Evolutionary conservation across 2,113 vertebrate species (phyloP), one percentile per base, ranked within the genome.

Genomic region (Marmota flaviventris): DNA sequence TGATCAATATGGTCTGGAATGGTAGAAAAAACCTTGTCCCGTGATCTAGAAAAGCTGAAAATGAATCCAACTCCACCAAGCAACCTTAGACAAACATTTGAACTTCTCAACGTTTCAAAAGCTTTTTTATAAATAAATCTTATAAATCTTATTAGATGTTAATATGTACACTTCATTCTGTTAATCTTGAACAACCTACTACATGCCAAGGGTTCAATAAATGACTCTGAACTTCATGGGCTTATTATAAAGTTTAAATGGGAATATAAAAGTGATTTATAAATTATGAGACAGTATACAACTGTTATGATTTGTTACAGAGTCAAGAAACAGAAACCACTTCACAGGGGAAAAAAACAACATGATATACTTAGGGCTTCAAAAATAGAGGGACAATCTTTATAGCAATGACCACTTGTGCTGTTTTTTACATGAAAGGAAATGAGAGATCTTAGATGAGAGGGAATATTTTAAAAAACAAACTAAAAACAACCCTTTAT

Each of bases 401-500:
- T 53, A 27, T n/a, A 75, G 45, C 78, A 88, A 9, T n/a, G n/a
- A 65, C 13, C 70, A n/a, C 48, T 88, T 93, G 45, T 65, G 27
- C 29, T 83, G 79, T 32, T 77, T 92, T 75, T 73, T 39, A 84
- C 34, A 96, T 87, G 79, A 92, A 96, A 92, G 87, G 89, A 83
- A 78, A 89, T 70, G 42, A 93, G 17, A 56, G 56, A 42, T 58
- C 73, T 42, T 79, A 89, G 78, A 95, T 86, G 89, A 92, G 63
- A 94, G 37, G 34, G 84, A 85, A 92, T 96, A 97, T 95, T 97
- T 97, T 67, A 87, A 72, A 90, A 95, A 70, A 34, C 65, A 95
- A 95, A 93, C 69, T 84, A 89, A 93, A 96, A 97, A 92, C 32
- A 93, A 27, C 13, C 20, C 51, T 93, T 95, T 92, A 25, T 67